phyloP scores from a whole-genome alignment of 2,888 invertebrate genomes.

The Pelosia muscerda region DNA sequence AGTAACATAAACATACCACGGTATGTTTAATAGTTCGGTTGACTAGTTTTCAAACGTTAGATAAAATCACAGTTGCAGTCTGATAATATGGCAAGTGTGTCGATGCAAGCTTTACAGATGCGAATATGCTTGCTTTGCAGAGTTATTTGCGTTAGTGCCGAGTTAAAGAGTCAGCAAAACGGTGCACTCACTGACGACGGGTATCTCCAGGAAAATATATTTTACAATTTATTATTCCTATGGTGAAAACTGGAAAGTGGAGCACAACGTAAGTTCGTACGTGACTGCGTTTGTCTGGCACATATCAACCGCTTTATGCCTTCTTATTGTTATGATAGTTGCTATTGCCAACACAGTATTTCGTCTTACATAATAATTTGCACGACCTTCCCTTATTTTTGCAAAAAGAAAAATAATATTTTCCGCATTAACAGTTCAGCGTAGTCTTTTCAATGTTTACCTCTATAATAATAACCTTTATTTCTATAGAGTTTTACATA shows the following conservation, averaged over 20 bases:
- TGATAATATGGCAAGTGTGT: slow-evolving; percentile 39
- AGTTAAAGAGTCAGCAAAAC: slow-evolving; percentile 55
- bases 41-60: slow-evolving; percentile 10
- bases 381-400: slow-evolving; percentile 48
- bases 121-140: slow-evolving; percentile 48
- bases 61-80: slow-evolving; percentile 24
- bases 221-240: slow-evolving; percentile 82
- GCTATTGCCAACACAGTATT: slow-evolving; percentile 59
- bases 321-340: slow-evolving; percentile 65
- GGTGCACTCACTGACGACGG: slow-evolving; percentile 55
- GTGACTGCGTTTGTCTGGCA: slow-evolving; percentile 72
- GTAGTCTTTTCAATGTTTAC: background rate
- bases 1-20: background rate
- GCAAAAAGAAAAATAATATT: slow-evolving; percentile 23
- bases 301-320: slow-evolving; percentile 68
- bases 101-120: slow-evolving; percentile 34
- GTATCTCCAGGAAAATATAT: slow-evolving; percentile 63
- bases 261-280: slow-evolving; percentile 76
- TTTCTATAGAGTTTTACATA: too few species aligned
- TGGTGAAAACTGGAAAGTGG: slow-evolving; percentile 79
- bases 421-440: background rate
- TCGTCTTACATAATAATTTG: slow-evolving; percentile 58
- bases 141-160: slow-evolving; percentile 48
- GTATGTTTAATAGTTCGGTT: background rate
- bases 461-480: background rate